phyloP scores from a whole-genome alignment of 2,113 vertebrate genomes.

The Burhinus bistriatus region DNA sequence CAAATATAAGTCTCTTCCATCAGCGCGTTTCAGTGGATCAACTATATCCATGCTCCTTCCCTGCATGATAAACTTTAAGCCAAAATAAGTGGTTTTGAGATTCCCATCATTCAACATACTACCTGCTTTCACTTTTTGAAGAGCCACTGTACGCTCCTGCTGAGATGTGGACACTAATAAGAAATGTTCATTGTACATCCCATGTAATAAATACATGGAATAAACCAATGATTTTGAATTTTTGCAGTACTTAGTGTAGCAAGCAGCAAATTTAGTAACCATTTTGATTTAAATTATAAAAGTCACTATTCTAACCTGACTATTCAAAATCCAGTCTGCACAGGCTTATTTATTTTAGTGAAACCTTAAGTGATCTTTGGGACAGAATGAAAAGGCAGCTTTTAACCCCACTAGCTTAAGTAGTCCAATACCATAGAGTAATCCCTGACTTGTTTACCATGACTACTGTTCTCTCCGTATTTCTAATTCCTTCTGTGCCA shows the following conservation, averaged over 20 bases:
- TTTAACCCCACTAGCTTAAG: not conserved
- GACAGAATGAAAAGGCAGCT: not conserved
- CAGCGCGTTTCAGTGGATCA: not conserved
- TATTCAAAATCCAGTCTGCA: not conserved
- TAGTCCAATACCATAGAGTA: not conserved
- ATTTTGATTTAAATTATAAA: not conserved
- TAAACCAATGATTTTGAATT: not conserved
- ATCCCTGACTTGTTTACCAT: not conserved
- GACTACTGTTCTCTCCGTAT: not conserved
- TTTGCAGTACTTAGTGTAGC: not conserved
- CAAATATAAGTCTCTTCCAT: conserved; percentile 7
- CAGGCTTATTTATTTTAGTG: not conserved
- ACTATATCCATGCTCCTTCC: not conserved
- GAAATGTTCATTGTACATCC: not conserved
- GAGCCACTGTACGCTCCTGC: not conserved
- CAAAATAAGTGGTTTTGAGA: conserved; percentile 4
- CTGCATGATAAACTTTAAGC: not conserved
- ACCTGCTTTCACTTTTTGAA: not conserved
- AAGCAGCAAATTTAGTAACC: not conserved
- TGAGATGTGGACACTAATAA: not conserved
- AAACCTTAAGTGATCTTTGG: not conserved
- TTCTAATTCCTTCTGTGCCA: not conserved
- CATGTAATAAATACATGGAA: not conserved
- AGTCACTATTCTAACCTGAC: not conserved
- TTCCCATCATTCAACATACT: not conserved